Percentiles rank a stretch among this genome's conserved stretches.
phyloP scores from a whole-genome alignment of 2,113 vertebrate species.

The Hystrix brachyura region DNA sequence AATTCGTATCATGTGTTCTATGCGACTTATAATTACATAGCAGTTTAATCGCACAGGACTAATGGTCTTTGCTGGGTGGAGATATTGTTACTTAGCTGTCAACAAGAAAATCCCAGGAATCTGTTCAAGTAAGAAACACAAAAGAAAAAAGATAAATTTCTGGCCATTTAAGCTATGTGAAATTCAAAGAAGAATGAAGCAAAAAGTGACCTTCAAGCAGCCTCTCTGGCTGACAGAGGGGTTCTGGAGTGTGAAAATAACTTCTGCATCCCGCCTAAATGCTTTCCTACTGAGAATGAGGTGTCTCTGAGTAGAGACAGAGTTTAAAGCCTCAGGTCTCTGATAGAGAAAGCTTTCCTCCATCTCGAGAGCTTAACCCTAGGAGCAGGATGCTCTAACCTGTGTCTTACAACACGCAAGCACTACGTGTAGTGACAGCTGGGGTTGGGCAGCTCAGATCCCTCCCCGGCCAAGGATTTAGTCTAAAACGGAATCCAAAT shows the following conservation, averaged over 20 bases:
- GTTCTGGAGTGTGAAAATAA: slow-evolving; percentile 75
- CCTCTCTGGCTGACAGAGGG: slow-evolving; percentile 56
- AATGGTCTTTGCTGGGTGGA: slow-evolving; percentile 14
- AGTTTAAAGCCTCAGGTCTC: slow-evolving; percentile 74
- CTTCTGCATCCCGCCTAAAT: slow-evolving; percentile 66
- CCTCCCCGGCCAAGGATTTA: slow-evolving; percentile 75
- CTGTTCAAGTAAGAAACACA: slow-evolving; percentile 28
- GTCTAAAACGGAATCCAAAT: slow-evolving; percentile 80
- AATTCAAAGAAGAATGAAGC: slow-evolving; percentile 59
- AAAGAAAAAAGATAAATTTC: background rate
- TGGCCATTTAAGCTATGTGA: slow-evolving; percentile 45
- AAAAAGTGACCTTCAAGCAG: slow-evolving; percentile 48
- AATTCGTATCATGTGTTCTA: background rate
- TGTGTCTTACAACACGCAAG: slow-evolving; percentile 66
- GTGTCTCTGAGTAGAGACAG: slow-evolving; percentile 50
- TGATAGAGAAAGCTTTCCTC: slow-evolving; percentile 71
- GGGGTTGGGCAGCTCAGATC: slow-evolving; percentile 49
- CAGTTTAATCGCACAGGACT: slow-evolving; percentile 14
- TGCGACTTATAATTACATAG: background rate
- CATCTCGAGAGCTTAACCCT: slow-evolving; percentile 80
- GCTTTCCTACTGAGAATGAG: slow-evolving; percentile 70
- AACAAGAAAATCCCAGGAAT: slow-evolving; percentile 20
- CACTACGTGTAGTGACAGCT: slow-evolving; percentile 29
- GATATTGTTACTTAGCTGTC: slow-evolving; percentile 46
- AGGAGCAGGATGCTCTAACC: slow-evolving; percentile 62